Evolutionary conservation across 2,113 vertebrate genomes (phyloP).

Genomic region (Ammodytes dubius): DNA sequence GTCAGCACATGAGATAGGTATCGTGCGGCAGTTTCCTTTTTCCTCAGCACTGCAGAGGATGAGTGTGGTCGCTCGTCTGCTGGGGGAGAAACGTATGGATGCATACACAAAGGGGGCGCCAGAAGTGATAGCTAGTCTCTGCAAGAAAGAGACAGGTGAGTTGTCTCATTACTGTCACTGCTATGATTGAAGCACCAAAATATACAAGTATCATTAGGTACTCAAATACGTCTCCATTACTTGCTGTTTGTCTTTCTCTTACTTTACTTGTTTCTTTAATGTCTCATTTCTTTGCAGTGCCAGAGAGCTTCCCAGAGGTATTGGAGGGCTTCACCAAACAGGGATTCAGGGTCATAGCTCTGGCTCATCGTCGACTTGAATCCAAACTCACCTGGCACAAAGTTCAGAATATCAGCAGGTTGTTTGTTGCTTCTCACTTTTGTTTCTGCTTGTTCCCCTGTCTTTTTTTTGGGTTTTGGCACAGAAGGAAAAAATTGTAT

Average conservation of each 20-base stretch:
- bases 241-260: not conserved
- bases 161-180: not conserved
- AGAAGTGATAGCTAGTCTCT: slow-evolving; percentile 92
- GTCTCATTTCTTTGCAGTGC: slow-evolving; percentile 83
- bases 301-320: slow-evolving; percentile 89
- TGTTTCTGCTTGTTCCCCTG: not conserved
- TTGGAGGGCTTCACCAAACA: slow-evolving; percentile 95
- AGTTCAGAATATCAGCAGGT: slow-evolving; percentile 96
- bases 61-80: slow-evolving; percentile 91
- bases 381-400: slow-evolving; percentile 97
- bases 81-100: slow-evolving; percentile 96
- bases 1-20: slow-evolving; percentile 94
- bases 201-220: not conserved
- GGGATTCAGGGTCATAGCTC: slow-evolving; percentile 96
- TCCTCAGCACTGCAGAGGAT: slow-evolving; percentile 95
- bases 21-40: slow-evolving; percentile 97
- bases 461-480: not conserved
- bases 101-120: slow-evolving; percentile 96
- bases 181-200: not conserved
- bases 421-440: not conserved
- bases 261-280: not conserved
- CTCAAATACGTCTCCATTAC: not conserved
- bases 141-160: slow-evolving; percentile 93
- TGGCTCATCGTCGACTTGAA: slow-evolving; percentile 94
- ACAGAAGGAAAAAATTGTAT: not conserved